A percentile compares a stretch with the other conserved stretches of the same genome.
phyloP scores from a whole-genome alignment of 2,797 vertebrate species.

The Gambusia yucatana region DNA sequence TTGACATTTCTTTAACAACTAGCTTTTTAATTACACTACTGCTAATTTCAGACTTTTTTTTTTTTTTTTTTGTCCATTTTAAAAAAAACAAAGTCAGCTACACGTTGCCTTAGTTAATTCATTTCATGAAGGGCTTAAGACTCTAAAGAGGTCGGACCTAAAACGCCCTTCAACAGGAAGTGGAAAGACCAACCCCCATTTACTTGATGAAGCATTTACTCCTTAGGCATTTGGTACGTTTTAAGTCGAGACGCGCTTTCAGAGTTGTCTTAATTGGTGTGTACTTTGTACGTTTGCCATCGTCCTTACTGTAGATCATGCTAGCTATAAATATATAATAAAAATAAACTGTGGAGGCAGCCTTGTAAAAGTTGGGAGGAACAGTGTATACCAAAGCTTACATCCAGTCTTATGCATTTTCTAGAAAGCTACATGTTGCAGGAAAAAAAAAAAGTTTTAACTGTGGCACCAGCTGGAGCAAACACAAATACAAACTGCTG shows the following conservation, averaged over 20 bases:
- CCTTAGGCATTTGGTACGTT: conserved; percentile 55
- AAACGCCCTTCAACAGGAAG: conserved; percentile 60
- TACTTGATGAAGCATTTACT: conserved; percentile 71
- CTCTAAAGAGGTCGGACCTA: conserved; percentile 67
- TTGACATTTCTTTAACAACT: conserved; percentile 19
- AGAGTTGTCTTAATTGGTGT: conserved; percentile 56
- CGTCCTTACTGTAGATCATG: conserved; percentile 34
- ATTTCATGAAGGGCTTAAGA: conserved; percentile 72
- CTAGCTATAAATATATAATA: conserved; percentile 40
- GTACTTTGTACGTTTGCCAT: conserved; percentile 54
- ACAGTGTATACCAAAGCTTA: conserved; percentile 89
- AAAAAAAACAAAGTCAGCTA: conserved; percentile 34
- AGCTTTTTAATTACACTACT: conserved; percentile 29
- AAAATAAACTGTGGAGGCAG: conserved; percentile 40
- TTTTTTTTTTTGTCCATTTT: conserved; percentile 41
- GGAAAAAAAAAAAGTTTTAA: conserved; percentile 45
- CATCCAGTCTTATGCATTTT: conserved; percentile 84
- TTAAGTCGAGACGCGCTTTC: conserved; percentile 52
- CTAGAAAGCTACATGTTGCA: conserved; percentile 75
- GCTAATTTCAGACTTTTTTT: conserved; percentile 22
- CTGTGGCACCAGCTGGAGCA: conserved; percentile 82
- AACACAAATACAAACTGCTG: conserved; percentile 79
- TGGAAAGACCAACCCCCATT: conserved; percentile 60
- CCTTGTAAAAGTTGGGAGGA: conserved; percentile 66
- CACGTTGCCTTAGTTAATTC: conserved; percentile 78